Evolutionary conservation across 2,888 invertebrate genomes (phyloP).

Genomic region (Amphipoea oculea): DNA sequence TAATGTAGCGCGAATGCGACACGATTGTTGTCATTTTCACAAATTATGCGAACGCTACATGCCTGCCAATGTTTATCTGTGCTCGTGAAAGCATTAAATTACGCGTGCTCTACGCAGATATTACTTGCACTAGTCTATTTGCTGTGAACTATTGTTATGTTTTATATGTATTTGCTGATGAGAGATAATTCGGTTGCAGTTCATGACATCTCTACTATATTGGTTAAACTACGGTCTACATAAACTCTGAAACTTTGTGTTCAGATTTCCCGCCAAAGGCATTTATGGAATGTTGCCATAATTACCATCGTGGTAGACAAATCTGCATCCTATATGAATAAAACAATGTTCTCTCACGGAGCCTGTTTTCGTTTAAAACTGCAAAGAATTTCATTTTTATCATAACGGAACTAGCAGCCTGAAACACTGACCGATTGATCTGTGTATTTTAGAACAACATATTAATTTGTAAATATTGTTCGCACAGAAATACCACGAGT

Average conservation of each 20-base stretch:
- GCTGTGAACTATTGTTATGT: conserved; percentile 58
- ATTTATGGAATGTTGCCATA: conserved; percentile 50
- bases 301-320: conserved; percentile 42
- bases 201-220: conserved; percentile 38
- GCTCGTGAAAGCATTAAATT: conserved; percentile 86
- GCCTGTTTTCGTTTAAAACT: not conserved
- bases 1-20: conserved; percentile 87
- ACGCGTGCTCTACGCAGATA: conserved; percentile 79
- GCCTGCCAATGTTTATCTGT: conserved; percentile 87
- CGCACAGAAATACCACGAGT: conserved; percentile 95
- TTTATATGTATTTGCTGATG: conserved; percentile 51
- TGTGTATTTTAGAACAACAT: not conserved
- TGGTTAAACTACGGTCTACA: not conserved
- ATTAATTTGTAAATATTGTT: conserved; percentile 33
- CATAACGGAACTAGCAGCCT: not conserved
- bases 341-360: not conserved
- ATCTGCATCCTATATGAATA: conserved; percentile 6
- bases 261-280: conserved; percentile 9
- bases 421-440: not conserved
- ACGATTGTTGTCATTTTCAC: conserved; percentile 88
- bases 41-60: conserved; percentile 87
- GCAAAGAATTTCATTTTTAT: not conserved
- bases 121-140: conserved; percentile 74
- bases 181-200: conserved; percentile 55
- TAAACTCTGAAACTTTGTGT: conserved; percentile 23